Conservation (phyloP, 2,797 vertebrate species). For the Esox lucius region DNA sequence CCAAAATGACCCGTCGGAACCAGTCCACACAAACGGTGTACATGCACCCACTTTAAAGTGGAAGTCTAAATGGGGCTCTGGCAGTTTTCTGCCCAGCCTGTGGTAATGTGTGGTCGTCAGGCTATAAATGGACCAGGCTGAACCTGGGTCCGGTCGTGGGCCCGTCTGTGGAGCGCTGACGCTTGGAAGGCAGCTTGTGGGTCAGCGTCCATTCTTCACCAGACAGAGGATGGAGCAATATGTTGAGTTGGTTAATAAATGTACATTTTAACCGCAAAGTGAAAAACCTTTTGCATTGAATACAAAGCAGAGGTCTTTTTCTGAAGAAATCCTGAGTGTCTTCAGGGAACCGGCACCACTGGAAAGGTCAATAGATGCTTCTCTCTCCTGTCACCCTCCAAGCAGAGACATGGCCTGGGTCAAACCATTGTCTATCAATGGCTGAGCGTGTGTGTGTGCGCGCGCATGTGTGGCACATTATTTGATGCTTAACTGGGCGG, state of each 20-base stretch:
- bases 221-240: neutral
- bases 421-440: neutral
- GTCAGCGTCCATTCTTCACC: conserved; percentile 8
- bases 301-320: neutral
- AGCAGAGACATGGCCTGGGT: neutral
- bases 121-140: conserved; percentile 74
- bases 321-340: neutral
- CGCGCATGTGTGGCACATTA: neutral
- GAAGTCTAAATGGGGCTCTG: no score
- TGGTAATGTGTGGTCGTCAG: conserved; percentile 63
- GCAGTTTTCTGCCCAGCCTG: conserved; percentile 39
- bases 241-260: neutral
- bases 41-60: no score
- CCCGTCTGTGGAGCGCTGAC: conserved; percentile 46
- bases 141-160: neutral
- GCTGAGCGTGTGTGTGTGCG: neutral
- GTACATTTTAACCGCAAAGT: neutral
- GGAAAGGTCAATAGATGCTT: no score
- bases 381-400: neutral
- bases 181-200: conserved; percentile 26
- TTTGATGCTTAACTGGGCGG: conserved; percentile 25
- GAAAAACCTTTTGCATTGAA: neutral
- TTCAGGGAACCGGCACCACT: no score
- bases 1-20: no score
- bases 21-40: no score